Evolutionary conservation across 2,113 vertebrate species (phyloP), one percentile per base, ranked within the genome.

Genomic region (Origma solitaria): DNA sequence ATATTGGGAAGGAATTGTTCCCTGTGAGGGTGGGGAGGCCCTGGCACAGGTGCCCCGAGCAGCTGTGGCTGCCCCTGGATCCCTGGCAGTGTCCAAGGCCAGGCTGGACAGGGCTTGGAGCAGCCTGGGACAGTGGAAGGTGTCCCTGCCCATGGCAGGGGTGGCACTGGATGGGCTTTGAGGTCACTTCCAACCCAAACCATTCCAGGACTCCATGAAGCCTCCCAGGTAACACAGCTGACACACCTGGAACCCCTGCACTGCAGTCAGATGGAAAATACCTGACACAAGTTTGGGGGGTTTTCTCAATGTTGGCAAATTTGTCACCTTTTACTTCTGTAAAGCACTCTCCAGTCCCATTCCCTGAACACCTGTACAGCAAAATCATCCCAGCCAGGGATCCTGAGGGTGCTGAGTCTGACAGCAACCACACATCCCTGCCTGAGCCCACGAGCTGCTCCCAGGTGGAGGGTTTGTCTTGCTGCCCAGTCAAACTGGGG

Each of bases 251-350:
- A 2, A 62, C 13, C 20, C 40, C 57, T 10, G 3, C 40, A 6
- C 35, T 30, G 28, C 45, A 37, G 17, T 24, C 79, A 83, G 33
- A 24, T 0, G 3, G 50, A 11, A 13, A 47, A 79, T 1, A 2
- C 6, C 1, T 12, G 9, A 15, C 3, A 60, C 11, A 44, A 7
- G 12, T 8, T 31, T 33, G 31, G 8, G 33, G 4, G 2, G 21
- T 53, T 57, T 87, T 33, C 49, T 88, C 50, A 30, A n/a, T 7
- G 1, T 13, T 35, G 30, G 14, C 51, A n/a, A 58, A 64, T 69
- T 37, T 54, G 35, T 44, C 56, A 49, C 17, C 8, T 62, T 85
- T 38, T 35, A 9, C 17, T n/a, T 57, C 68, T 37, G 25, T n/a
- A 50, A 80, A 88, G 33, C 57, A 38, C 30, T 31, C 65, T 60